Evolutionary conservation across 2,797 vertebrate genomes (phyloP).

Genomic region (Chelon auratus): DNA sequence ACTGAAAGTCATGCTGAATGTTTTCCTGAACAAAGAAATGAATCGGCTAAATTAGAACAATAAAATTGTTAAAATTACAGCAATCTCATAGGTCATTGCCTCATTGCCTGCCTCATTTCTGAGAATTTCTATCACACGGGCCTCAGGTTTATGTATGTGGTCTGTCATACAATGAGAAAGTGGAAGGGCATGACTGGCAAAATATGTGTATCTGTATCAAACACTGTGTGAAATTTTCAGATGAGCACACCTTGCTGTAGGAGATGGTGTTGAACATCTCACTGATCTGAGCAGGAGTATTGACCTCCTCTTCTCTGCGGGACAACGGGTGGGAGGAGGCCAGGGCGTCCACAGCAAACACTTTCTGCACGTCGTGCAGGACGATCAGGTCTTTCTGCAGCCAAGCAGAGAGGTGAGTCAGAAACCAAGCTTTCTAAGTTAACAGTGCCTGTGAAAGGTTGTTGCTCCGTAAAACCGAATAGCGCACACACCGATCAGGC

Average conservation of each 20-base stretch:
- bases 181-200: background rate
- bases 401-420: conserved; percentile 19
- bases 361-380: conserved; percentile 84
- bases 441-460: background rate
- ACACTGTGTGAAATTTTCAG: background rate
- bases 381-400: conserved; percentile 91
- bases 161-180: background rate
- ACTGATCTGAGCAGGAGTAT: conserved; percentile 88
- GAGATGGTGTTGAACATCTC: conserved; percentile 92
- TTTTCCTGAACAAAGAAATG: background rate
- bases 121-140: too few relatives aligned
- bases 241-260: conserved; percentile 91
- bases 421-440: background rate
- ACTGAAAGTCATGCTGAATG: background rate
- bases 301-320: conserved; percentile 86
- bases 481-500: too few relatives aligned
- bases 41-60: background rate
- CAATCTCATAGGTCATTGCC: too few relatives aligned
- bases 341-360: conserved; percentile 90
- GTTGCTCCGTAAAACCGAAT: background rate
- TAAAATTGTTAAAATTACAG: too few relatives aligned
- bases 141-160: too few relatives aligned
- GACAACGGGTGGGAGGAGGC: conserved; percentile 92
- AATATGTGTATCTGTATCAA: background rate
- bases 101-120: too few relatives aligned